A percentile compares a stretch with the other conserved stretches of the same genome.
phyloP scores from a whole-genome alignment of 2,797 vertebrate genomes.

The Pagetopsis macropterus region DNA sequence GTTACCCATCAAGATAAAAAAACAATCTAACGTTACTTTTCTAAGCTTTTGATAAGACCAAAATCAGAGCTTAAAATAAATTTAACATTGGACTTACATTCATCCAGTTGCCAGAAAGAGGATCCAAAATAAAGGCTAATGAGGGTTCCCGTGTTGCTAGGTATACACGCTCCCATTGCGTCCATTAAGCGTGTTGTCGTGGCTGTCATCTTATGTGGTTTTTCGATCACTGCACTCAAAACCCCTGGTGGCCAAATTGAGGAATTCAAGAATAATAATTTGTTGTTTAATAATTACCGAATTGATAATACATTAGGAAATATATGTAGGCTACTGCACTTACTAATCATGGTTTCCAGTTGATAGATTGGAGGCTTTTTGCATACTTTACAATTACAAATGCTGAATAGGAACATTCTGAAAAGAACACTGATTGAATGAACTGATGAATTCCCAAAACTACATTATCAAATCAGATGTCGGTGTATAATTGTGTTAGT shows the following conservation, averaged over 20 bases:
- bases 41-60: not conserved
- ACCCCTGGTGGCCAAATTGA: not conserved
- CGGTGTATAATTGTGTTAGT: not conserved
- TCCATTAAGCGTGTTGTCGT: no score
- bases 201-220: no score
- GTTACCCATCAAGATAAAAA: not conserved
- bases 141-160: not conserved
- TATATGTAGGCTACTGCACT: not conserved
- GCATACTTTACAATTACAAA: not conserved
- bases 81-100: not conserved
- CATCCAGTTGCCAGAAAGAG: not conserved
- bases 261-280: not conserved
- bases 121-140: no score
- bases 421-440: not conserved
- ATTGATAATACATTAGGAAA: not conserved
- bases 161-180: no score
- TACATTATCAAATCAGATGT: not conserved
- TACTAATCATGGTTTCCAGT: not conserved
- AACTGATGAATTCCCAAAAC: slow-evolving; percentile 2
- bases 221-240: no score
- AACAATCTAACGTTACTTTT: not conserved
- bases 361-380: not conserved
- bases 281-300: not conserved
- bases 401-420: not conserved
- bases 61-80: not conserved